phyloP scores from a whole-genome alignment of 53 echinoderm and acorn worm species.

The Actinopyga echinites region DNA sequence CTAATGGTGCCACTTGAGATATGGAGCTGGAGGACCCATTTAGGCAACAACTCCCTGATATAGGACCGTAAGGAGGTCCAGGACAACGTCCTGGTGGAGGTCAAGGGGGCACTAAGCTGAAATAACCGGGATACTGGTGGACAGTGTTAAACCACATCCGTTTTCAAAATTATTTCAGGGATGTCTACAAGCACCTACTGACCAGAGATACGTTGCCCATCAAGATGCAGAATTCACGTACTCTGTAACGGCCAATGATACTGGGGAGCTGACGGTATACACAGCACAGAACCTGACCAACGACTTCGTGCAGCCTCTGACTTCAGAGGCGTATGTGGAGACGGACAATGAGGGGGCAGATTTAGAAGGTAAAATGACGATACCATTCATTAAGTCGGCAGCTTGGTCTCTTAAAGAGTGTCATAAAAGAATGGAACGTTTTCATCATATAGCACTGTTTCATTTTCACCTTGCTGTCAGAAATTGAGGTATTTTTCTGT shows the following conservation, averaged over 20 bases:
- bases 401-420: no score
- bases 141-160: not conserved
- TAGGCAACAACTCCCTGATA: no score
- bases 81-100: no score
- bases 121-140: not conserved
- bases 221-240: conserved; percentile 31
- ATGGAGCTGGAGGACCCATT: no score
- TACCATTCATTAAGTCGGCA: not conserved
- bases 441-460: no score
- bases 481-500: no score
- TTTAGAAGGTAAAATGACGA: conserved; percentile 46
- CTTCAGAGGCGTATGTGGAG: conserved; percentile 49
- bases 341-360: conserved; percentile 30
- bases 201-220: conserved; percentile 71
- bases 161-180: conserved; percentile 44
- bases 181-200: conserved; percentile 57
- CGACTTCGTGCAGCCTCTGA: conserved; percentile 58
- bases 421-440: no score
- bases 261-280: not conserved
- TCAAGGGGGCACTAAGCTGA: no score
- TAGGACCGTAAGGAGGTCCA: no score
- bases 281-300: conserved; percentile 26
- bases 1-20: no score
- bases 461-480: no score
- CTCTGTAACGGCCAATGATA: conserved; percentile 42